Evolutionary conservation across 2,888 invertebrate species (phyloP).

Genomic region (Leucozona laternaria): DNA sequence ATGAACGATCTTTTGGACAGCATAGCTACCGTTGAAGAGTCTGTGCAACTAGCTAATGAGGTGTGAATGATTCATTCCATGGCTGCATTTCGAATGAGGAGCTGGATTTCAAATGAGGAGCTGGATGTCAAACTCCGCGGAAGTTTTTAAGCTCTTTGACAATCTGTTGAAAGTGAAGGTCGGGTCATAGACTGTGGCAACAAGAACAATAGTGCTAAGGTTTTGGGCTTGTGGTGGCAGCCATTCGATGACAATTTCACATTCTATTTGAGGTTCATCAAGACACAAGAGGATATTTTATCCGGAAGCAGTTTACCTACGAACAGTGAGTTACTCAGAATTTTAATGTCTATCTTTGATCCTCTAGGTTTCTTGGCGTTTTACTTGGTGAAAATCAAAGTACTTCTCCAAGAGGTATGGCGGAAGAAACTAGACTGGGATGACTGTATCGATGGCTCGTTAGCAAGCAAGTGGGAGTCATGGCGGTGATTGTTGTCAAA

Average conservation of each 20-base stretch:
- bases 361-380: constrained; percentile 59
- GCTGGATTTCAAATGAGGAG: too few species aligned
- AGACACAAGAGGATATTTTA: background rate
- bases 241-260: constrained; percentile 3
- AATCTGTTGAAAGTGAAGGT: too few species aligned
- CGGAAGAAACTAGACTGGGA: constrained; percentile 45
- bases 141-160: too few species aligned
- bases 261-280: constrained; percentile 2
- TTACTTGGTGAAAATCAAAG: constrained; percentile 64
- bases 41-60: background rate
- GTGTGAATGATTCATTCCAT: too few species aligned
- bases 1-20: constrained; percentile 2
- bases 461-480: constrained; percentile 32
- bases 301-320: constrained; percentile 44
- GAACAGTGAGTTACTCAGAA: constrained; percentile 61
- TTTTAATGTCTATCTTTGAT: constrained; percentile 68
- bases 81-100: too few species aligned
- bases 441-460: constrained; percentile 51
- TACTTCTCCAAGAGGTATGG: constrained; percentile 62
- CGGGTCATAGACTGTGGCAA: too few species aligned
- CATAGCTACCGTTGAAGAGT: background rate
- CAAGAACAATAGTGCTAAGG: constrained; percentile 14
- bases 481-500: constrained; percentile 48
- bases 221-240: constrained; percentile 24
- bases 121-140: too few species aligned